phyloP scores from a whole-genome alignment of 2,797 vertebrate genomes.

The Lutjanus campechanus region DNA sequence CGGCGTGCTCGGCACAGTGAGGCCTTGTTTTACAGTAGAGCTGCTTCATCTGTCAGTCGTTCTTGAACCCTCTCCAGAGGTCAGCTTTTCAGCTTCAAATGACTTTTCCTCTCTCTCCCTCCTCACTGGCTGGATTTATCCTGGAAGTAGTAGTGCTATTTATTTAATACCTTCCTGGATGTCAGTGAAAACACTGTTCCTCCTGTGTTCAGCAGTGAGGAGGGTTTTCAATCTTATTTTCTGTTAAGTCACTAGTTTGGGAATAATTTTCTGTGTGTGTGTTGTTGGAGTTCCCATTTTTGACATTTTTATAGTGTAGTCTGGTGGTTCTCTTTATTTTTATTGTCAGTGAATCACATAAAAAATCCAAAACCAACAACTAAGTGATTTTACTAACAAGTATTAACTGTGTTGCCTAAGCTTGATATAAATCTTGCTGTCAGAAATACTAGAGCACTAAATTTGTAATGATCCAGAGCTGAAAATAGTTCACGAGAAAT shows the following conservation, averaged over 20 bases:
- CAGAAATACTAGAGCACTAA: neutral
- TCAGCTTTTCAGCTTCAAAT: conserved; percentile 68
- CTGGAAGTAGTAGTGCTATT: conserved; percentile 71
- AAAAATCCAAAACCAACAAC: neutral
- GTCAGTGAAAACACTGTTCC: conserved; percentile 53
- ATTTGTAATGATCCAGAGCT: neutral
- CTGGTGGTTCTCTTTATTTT: neutral
- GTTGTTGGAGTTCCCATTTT: neutral
- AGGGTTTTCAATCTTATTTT: neutral
- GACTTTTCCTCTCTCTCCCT: conserved; percentile 4
- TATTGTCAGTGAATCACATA: neutral
- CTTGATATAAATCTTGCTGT: neutral
- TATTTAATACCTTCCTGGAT: conserved; percentile 61
- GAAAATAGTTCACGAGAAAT: neutral
- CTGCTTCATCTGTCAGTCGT: conserved; percentile 66
- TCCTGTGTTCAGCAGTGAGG: conserved; percentile 46
- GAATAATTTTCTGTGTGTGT: neutral
- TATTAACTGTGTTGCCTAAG: neutral
- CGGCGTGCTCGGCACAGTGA: conserved; percentile 44
- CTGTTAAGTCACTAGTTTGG: neutral
- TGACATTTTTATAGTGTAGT: neutral
- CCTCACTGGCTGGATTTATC: conserved; percentile 59
- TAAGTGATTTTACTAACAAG: neutral
- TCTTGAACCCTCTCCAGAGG: conserved; percentile 76
- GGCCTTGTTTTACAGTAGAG: conserved; percentile 72